Percentiles rank a stretch among this genome's conserved stretches.
Conservation (phyloP, 2,888 invertebrate genomes). For the Apamea crenata region DNA sequence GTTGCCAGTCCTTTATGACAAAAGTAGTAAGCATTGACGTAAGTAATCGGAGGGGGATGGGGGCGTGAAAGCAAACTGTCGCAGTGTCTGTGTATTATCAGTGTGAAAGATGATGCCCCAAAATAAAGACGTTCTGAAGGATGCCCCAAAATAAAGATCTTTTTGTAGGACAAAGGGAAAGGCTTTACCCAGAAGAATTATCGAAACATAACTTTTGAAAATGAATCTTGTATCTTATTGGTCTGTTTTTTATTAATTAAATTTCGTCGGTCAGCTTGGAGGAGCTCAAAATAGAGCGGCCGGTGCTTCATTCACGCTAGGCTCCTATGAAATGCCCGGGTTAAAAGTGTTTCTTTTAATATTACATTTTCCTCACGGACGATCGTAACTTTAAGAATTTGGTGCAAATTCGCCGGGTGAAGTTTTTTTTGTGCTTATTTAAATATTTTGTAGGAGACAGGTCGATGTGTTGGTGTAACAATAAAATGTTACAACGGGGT, state of each 20-base stretch:
- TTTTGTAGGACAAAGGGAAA: slow-evolving; percentile 1
- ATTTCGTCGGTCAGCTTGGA: not conserved
- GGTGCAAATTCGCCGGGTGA: slow-evolving; percentile 10
- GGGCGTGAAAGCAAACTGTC: slow-evolving; percentile 26
- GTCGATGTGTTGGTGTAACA: not conserved
- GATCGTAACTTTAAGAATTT: slow-evolving; percentile 38
- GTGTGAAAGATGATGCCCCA: slow-evolving; percentile 6
- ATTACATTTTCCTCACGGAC: slow-evolving; percentile 19
- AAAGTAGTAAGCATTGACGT: slow-evolving; percentile 41
- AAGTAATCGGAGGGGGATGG: slow-evolving; percentile 20
- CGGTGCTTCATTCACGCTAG: slow-evolving; percentile 2
- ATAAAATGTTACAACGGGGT: not conserved
- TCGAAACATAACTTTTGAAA: not conserved
- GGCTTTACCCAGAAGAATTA: not conserved
- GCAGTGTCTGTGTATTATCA: slow-evolving; percentile 12
- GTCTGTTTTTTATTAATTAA: not conserved
- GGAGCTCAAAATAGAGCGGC: not conserved
- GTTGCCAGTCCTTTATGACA: slow-evolving; percentile 33
- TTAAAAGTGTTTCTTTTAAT: slow-evolving; percentile 17
- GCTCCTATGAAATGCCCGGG: not conserved
- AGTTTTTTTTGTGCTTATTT: slow-evolving; percentile 27
- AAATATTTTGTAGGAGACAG: not conserved
- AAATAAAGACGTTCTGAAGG: slow-evolving; percentile 9
- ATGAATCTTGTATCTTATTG: not conserved
- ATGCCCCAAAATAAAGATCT: slow-evolving; percentile 18